These are phyloP conservation scores for Clepsis dumicolana DNA, from an alignment of 2,888 invertebrate genomes.

Conservation along the genomic window DNA sequence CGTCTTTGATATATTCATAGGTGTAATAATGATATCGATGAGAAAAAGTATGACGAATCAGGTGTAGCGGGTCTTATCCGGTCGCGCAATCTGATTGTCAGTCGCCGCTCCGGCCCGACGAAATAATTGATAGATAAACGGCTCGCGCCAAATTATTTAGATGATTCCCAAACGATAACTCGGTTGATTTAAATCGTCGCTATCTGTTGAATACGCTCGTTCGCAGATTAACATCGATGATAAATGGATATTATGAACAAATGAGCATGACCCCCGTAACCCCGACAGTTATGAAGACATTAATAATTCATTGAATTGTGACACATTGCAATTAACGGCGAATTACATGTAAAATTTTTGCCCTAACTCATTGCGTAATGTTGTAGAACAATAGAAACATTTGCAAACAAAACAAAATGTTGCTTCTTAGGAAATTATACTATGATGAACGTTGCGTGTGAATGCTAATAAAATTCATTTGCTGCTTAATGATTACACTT, in stretches of 20 bases:
- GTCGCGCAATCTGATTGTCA: constrained; percentile 48
- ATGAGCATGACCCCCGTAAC: constrained; percentile 32
- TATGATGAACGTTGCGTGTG: constrained; percentile 55
- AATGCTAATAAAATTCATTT: constrained; percentile 57
- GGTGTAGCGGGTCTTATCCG: constrained; percentile 68
- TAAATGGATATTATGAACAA: constrained; percentile 29
- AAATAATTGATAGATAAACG: constrained; percentile 34
- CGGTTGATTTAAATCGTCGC: constrained; percentile 29
- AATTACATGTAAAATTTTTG: constrained; percentile 37
- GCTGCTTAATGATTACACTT: constrained; percentile 61
- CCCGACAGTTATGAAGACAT: constrained; percentile 21
- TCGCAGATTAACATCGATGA: constrained; percentile 32
- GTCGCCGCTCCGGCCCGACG: constrained; percentile 21
- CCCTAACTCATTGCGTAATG: constrained; percentile 40
- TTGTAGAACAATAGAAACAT: constrained; percentile 30
- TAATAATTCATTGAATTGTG: constrained; percentile 28
- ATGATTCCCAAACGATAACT: constrained; percentile 25
- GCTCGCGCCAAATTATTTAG: constrained; percentile 28
- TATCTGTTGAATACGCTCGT: constrained; percentile 20
- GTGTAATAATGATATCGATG: constrained; percentile 69
- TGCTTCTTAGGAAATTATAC: constrained; percentile 38
- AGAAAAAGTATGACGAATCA: constrained; percentile 54
- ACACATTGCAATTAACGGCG: constrained; percentile 37
- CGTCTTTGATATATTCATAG: constrained; percentile 64
- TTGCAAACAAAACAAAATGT: constrained; percentile 19